Evolutionary conservation across 2,888 invertebrate genomes (phyloP).

Genomic region (Metacarcinus magister): DNA sequence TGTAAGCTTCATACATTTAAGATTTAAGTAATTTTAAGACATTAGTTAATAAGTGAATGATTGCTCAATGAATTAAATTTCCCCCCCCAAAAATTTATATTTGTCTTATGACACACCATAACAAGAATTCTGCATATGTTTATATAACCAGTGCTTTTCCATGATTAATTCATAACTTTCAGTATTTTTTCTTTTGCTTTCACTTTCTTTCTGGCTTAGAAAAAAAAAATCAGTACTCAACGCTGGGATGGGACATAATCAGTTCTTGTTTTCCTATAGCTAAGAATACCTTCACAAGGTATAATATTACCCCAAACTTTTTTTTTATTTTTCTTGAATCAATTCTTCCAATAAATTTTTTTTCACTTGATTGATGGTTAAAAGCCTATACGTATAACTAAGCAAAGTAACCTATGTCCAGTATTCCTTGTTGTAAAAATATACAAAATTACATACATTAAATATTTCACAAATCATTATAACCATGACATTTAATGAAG

Average conservation of each 20-base stretch:
- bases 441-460: not conserved
- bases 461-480: not conserved
- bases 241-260: not conserved
- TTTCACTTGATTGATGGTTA: not conserved
- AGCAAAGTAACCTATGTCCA: not conserved
- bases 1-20: too few relatives aligned
- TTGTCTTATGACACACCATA: too few relatives aligned
- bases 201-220: too few relatives aligned
- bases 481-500: not conserved
- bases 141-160: too few relatives aligned
- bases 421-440: conserved; percentile 1
- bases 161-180: too few relatives aligned
- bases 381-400: not conserved
- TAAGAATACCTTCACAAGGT: not conserved
- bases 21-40: too few relatives aligned
- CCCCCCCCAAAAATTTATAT: too few relatives aligned
- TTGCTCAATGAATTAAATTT: too few relatives aligned
- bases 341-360: not conserved
- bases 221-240: too few relatives aligned
- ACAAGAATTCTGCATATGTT: too few relatives aligned
- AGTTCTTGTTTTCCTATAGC: not conserved
- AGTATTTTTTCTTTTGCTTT: too few relatives aligned
- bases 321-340: not conserved
- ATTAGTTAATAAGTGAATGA: too few relatives aligned
- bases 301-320: not conserved